Evolutionary conservation across 92 coral and sea anemone species (phyloP), one percentile per base, ranked within the genome.

Genomic region (Paragorgia papillata): DNA sequence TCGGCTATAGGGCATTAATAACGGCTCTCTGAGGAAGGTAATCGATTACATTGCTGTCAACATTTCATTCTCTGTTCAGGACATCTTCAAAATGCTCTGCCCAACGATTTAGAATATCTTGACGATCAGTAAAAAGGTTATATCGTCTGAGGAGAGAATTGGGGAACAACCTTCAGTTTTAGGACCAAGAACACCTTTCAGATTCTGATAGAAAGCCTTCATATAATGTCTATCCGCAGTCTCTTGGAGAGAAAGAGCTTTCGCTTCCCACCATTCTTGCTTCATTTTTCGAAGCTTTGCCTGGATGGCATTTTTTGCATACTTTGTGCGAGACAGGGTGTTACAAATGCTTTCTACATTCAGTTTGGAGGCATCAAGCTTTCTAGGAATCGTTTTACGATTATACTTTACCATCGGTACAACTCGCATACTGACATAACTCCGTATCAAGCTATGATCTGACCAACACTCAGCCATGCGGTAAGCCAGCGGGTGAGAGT

Each of bases 21-120:
- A 82, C 57, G 24, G 76, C 40, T 19, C 33, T 27, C 66, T 82
- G 67, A 57, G 82, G 76, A 39, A 82, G 75, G 25, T 24, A 57
- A 27, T 73, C 64, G 4, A 62, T 82, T 66, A 76, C 70, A 24
- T 83, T 32, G n/a, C 65, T 79, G 28, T 66, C 61, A 58, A 77
- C 35, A n/a, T 9, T 64, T 13, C 43, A 64, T 44, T 51, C 57
- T 12, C 51, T 30, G 78, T 71, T 71, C 14, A 71, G 78, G 46
- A 53, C 27, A 20, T 32, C 9, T 20, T 71, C 20, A 1, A 53
- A 71, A 62, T 71, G 63, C 22, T 30, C 32, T 21, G 50, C 64
- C 78, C 78, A 71, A 7, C 63, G 26, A 9, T 46, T 21, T 0
- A 71, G 78, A 61, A 71, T 71, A 20, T 71, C 8, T 71, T 53